Percentiles rank a stretch among this genome's conserved stretches.
Conservation (phyloP, 2,888 invertebrate species). For the Slavum lentiscoides region DNA sequence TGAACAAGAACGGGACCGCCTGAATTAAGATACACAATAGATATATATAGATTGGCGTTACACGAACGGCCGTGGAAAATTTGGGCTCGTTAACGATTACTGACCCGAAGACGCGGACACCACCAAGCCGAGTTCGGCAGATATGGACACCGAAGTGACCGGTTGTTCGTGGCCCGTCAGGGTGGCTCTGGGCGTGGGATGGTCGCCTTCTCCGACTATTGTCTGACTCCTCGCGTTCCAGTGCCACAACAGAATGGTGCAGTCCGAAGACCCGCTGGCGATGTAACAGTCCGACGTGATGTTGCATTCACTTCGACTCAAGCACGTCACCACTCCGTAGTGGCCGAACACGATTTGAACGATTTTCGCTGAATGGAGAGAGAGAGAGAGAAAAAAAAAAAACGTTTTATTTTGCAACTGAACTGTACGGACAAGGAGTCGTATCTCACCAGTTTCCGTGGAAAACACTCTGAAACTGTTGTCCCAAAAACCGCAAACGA, state of each 20-base stretch:
- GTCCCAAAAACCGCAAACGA: slow-evolving; percentile 99
- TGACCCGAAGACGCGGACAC: slow-evolving; percentile 80
- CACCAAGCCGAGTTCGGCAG: slow-evolving; percentile 96
- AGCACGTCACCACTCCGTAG: slow-evolving; percentile 97
- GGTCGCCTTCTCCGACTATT: slow-evolving; percentile 94
- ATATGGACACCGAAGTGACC: slow-evolving; percentile 92
- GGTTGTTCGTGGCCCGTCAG: slow-evolving; percentile 97
- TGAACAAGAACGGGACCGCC: slow-evolving; percentile 96
- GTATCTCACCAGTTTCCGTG: slow-evolving; percentile 81
- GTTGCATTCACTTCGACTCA: slow-evolving; percentile 96
- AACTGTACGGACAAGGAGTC: too few relatives aligned
- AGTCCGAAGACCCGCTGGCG: slow-evolving; percentile 96
- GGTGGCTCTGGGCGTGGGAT: slow-evolving; percentile 94
- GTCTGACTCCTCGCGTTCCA: slow-evolving; percentile 97
- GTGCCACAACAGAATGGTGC: slow-evolving; percentile 97
- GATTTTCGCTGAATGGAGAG: slow-evolving; percentile 77
- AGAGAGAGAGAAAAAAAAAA: background rate
- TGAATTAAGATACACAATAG: slow-evolving; percentile 59
- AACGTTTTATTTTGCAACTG: background rate
- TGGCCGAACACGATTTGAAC: slow-evolving; percentile 98
- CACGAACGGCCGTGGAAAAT: background rate
- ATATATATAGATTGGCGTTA: background rate
- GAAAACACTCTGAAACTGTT: slow-evolving; percentile 98
- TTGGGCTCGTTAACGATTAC: background rate
- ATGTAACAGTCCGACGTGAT: slow-evolving; percentile 99